Percentiles rank a stretch among this genome's conserved stretches.
phyloP scores from a whole-genome alignment of 2,797 vertebrate species.

The Glossophaga mutica region DNA sequence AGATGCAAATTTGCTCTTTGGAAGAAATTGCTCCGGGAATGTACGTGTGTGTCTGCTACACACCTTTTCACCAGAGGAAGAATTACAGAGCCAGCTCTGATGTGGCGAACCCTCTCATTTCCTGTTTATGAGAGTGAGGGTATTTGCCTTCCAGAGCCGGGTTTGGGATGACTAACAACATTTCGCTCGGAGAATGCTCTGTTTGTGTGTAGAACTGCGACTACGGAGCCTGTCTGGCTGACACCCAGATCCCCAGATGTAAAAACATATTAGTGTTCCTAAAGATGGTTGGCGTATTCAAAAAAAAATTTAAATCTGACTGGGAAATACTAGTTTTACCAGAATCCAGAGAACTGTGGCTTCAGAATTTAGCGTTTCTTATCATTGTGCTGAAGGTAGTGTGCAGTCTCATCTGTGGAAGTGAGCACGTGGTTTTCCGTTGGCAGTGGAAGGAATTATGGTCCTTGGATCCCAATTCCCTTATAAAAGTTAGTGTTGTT shows the following conservation, averaged over 20 bases:
- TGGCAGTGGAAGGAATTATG: too few species aligned
- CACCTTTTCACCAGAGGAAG: not conserved
- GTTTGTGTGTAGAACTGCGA: not conserved
- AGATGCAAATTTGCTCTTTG: conserved; percentile 14
- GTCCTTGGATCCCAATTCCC: not conserved
- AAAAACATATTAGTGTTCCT: not conserved
- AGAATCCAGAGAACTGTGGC: not conserved
- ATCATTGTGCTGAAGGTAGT: not conserved
- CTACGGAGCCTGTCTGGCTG: not conserved
- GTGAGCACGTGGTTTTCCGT: not conserved
- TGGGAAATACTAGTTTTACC: not conserved
- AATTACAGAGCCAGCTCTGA: not conserved
- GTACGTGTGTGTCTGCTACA: not conserved
- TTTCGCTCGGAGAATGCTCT: not conserved
- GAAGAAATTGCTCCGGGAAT: not conserved
- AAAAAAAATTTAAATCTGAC: not conserved
- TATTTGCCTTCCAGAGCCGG: not conserved
- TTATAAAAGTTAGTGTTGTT: not conserved
- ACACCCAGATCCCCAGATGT: not conserved
- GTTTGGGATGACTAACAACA: not conserved
- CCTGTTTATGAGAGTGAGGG: conserved; percentile 1
- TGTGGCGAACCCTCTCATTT: not conserved
- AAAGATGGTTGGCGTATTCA: not conserved
- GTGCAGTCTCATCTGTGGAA: not conserved
- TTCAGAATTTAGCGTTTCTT: not conserved